Base-by-base conservation (phyloP, 2,888 invertebrate species). In the Cataglyphis cursor region DNA sequence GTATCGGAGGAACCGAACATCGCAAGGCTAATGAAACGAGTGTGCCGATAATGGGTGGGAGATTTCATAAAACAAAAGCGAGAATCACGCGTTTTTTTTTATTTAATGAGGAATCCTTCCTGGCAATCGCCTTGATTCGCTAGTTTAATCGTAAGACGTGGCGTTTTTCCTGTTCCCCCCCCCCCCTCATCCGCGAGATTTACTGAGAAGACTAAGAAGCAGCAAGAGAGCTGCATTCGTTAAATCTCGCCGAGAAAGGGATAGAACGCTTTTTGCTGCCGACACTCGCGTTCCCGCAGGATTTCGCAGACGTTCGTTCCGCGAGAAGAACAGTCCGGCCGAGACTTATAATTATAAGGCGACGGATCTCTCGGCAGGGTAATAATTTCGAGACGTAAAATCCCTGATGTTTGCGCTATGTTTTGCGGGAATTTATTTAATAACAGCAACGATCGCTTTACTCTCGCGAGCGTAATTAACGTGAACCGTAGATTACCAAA, bases 51-150 rank as follows among this genome's bases (percentile, higher is more conserved):
- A 78, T 78, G 57, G 68, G 31, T 78, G 21, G 48, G 48, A 66
- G 59, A 78, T 59, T 59, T 44, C 57, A 59, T 59, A 68, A 68
- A 78, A 59, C 57, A 44, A 78, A 78, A 78, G 78, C 44, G 68
- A 59, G 66, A 78, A 57, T 83, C 68, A 61, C 28, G 31, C 31
- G 73, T n/a, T 8, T 35, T 38, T 18, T 1, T 12, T 24, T 61
- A 31, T 51, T 61, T 12, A 44, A 66, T 35, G 31, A 24, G 18
- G n/a, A 68, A 76, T 66, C 80, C 59, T 61, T 21, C 80, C 76
- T 10, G 18, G 51, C 62, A 72, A 61, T 73, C n/a, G 57, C 64
- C 73, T 84, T 81, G 87, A 81, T 76, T 84, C 82, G 75, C 80
- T 70, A 68, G 61, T 62, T 74, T 61, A 35, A 35, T 35, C 35